phyloP scores from a whole-genome alignment of 2,113 vertebrate genomes.

The Daubentonia madagascariensis region DNA sequence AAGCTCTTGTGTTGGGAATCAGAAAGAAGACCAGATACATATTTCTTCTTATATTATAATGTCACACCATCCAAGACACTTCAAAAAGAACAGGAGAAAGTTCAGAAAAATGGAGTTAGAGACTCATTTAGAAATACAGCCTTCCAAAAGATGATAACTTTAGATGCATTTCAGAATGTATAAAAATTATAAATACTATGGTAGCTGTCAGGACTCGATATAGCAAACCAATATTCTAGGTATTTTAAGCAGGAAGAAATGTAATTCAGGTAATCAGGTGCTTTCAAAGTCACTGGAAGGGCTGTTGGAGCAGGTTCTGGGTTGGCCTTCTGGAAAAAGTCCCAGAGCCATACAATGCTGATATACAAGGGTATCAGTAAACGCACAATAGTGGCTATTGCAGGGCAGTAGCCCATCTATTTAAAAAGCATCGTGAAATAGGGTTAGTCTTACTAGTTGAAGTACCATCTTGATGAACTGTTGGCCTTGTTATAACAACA shows the following conservation, averaged over 20 bases:
- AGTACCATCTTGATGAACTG: background rate
- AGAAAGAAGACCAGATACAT: background rate
- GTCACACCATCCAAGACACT: background rate
- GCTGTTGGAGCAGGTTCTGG: background rate
- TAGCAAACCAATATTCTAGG: background rate
- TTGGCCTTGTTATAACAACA: background rate
- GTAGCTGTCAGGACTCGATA: background rate
- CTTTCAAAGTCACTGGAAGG: background rate
- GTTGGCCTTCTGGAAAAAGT: background rate
- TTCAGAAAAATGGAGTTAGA: background rate
- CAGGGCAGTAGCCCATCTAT: background rate
- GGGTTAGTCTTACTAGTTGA: background rate
- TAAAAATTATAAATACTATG: background rate
- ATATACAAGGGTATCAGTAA: background rate
- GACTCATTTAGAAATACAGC: background rate
- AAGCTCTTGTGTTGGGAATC: background rate
- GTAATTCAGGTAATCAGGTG: background rate
- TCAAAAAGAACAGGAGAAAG: background rate
- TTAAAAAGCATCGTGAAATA: background rate
- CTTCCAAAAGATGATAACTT: background rate
- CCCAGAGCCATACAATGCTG: background rate
- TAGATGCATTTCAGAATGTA: conserved; percentile 14
- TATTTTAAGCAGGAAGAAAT: conserved; percentile 3
- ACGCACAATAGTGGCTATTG: background rate
- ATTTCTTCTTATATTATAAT: background rate